Conservation (phyloP, 2,113 vertebrate species). For the Mobula hypostoma region DNA sequence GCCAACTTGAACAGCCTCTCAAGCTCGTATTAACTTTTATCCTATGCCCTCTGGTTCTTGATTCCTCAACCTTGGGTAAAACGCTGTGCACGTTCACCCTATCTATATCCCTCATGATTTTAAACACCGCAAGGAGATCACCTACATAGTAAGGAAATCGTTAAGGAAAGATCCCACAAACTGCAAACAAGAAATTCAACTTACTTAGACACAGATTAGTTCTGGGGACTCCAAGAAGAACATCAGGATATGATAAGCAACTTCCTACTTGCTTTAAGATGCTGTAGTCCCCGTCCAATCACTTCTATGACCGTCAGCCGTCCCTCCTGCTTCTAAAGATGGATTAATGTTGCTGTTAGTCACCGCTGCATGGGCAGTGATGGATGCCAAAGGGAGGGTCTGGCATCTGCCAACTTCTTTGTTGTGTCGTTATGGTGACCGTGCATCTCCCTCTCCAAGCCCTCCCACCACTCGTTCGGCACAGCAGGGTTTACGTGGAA, state of each 20-base stretch:
- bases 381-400: no score
- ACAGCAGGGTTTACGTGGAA: neutral
- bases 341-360: neutral
- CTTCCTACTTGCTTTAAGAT: neutral
- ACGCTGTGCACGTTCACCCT: no score
- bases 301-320: neutral
- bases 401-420: neutral
- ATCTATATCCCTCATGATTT: no score
- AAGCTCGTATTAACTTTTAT: no score
- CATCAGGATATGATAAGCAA: neutral
- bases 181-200: neutral
- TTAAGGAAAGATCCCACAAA: neutral
- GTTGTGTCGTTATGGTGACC: neutral
- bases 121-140: no score
- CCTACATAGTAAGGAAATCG: no score
- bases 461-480: no score
- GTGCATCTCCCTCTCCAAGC: neutral
- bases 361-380: neutral
- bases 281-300: neutral
- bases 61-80: no score
- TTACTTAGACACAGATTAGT: neutral
- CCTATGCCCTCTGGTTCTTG: no score
- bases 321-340: neutral
- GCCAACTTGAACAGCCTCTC: no score
- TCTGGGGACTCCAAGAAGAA: neutral